phyloP scores from a whole-genome alignment of 2,888 invertebrate species.

The Psylliodes chrysocephalus region DNA sequence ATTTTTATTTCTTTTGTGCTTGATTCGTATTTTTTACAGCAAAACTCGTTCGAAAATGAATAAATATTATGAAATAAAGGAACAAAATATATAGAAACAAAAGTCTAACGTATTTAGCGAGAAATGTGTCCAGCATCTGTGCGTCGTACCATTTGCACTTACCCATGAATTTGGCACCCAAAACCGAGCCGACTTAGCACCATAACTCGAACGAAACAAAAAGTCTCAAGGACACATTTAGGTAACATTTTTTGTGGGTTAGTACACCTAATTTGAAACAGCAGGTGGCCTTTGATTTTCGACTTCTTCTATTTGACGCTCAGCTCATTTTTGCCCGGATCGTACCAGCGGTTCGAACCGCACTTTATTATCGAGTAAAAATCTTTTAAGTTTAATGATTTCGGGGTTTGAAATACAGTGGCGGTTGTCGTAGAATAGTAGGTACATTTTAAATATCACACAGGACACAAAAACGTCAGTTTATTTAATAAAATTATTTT shows the following conservation, averaged over 20 bases:
- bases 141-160: slow-evolving; percentile 37
- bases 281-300: slow-evolving; percentile 49
- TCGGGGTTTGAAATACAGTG: neutral
- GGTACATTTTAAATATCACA: too few relatives aligned
- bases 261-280: slow-evolving; percentile 50
- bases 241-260: slow-evolving; percentile 51
- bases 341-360: neutral
- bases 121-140: slow-evolving; percentile 24
- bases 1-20: too few relatives aligned
- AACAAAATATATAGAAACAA: too few relatives aligned
- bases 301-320: slow-evolving; percentile 23
- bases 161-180: slow-evolving; percentile 40
- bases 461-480: too few relatives aligned
- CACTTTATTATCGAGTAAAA: slow-evolving; percentile 19
- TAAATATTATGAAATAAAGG: too few relatives aligned
- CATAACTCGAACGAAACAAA: slow-evolving; percentile 42
- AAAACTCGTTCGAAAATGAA: too few relatives aligned
- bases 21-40: too few relatives aligned
- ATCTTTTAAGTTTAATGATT: slow-evolving; percentile 22
- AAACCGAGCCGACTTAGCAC: slow-evolving; percentile 9
- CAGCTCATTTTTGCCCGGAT: slow-evolving; percentile 14
- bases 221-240: slow-evolving; percentile 50
- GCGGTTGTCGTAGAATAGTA: too few relatives aligned
- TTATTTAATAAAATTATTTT: too few relatives aligned
- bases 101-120: too few relatives aligned